These are phyloP conservation scores for Opisthocomus hoazin DNA, from an alignment of 2,113 vertebrate species.

Conservation along the genomic window DNA sequence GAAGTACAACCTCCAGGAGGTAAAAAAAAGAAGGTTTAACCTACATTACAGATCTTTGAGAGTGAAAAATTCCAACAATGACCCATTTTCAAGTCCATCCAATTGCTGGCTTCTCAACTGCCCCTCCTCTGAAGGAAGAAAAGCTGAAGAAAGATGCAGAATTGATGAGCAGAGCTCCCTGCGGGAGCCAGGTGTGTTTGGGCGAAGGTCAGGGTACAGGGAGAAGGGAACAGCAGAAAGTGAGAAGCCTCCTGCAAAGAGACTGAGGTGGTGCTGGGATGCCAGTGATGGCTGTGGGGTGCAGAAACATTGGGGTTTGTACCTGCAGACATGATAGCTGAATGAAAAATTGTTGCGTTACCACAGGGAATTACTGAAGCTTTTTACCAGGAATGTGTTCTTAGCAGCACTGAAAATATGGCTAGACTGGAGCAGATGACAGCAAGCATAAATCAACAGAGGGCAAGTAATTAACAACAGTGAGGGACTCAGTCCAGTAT, in stretches of 20 bases:
- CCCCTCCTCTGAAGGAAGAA: background rate
- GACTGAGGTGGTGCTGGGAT: background rate
- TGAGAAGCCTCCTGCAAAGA: background rate
- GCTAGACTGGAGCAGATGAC: background rate
- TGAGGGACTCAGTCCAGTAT: background rate
- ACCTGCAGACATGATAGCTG: background rate
- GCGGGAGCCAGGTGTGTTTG: background rate
- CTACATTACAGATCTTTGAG: background rate
- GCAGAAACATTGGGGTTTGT: background rate
- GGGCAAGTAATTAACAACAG: background rate
- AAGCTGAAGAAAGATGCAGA: background rate
- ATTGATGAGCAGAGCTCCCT: background rate
- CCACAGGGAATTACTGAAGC: background rate
- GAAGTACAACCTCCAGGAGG: background rate
- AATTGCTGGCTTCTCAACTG: background rate
- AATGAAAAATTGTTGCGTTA: background rate
- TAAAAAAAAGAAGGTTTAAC: background rate
- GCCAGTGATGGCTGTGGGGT: background rate
- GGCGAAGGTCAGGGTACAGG: background rate
- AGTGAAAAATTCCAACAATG: background rate
- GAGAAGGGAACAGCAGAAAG: background rate
- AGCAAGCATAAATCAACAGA: background rate
- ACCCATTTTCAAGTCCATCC: background rate
- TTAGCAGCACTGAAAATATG: background rate
- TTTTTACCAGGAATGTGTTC: background rate